A percentile compares a stretch with the other conserved stretches of the same genome.
Evolutionary conservation across 2,888 invertebrate genomes (phyloP).

Genomic region (Ophion obscuratus): DNA sequence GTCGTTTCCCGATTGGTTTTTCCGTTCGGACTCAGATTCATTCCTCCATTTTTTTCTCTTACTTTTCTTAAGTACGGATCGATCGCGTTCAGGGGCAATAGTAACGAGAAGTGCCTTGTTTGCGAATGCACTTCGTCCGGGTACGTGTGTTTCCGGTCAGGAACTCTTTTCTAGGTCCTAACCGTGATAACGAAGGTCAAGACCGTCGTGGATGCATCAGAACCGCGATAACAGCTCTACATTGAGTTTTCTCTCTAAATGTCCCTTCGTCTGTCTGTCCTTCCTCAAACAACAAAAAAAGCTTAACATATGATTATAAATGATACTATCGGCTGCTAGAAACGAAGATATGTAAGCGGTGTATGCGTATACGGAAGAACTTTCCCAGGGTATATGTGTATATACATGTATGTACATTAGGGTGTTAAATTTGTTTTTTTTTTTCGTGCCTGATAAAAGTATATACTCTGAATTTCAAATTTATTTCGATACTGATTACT

Average conservation of each 20-base stretch:
- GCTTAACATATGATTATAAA: conserved; percentile 36
- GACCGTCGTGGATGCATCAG: conserved; percentile 33
- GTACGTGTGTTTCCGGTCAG: conserved; percentile 14
- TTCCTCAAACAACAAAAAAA: conserved; percentile 21
- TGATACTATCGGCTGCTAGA: conserved; percentile 43
- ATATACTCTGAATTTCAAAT: neutral
- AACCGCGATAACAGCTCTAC: conserved; percentile 42
- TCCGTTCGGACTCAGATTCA: conserved; percentile 45
- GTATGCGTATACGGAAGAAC: conserved; percentile 76
- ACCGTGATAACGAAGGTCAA: conserved; percentile 56
- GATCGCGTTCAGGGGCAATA: conserved; percentile 40
- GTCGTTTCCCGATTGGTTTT: conserved; percentile 4
- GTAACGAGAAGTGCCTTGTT: conserved; percentile 49
- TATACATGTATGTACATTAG: conserved; percentile 21
- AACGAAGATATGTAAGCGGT: conserved; percentile 70
- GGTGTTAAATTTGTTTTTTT: neutral
- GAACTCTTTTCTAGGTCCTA: conserved; percentile 35
- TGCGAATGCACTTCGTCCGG: conserved; percentile 12
- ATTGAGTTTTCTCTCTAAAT: neutral
- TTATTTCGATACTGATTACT: neutral
- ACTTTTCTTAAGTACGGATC: conserved; percentile 57
- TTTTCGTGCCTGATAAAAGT: neutral
- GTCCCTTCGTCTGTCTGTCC: conserved; percentile 16
- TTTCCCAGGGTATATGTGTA: conserved; percentile 65
- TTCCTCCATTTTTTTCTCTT: conserved; percentile 16